These are phyloP conservation scores for Sitophilus oryzae DNA, from an alignment of 1,140 invertebrate genomes.

Conservation along the genomic window DNA sequence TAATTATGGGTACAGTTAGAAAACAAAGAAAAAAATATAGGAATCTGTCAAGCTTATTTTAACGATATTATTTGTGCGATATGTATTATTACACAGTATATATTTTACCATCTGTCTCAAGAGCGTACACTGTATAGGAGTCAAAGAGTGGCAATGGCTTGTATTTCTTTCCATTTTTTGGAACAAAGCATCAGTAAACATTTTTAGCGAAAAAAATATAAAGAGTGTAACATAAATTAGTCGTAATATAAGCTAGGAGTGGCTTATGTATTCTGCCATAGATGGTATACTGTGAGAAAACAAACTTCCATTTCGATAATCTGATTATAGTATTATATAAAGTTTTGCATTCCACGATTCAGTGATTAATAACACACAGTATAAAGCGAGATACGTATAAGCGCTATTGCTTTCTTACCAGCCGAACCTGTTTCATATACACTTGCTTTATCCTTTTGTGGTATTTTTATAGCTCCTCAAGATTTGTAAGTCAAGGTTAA, in stretches of 20 bases:
- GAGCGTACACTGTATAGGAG: no score
- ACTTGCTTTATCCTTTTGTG: conserved; percentile 15
- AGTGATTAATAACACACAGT: conserved; percentile 6
- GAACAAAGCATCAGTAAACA: no score
- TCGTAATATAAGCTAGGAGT: no score
- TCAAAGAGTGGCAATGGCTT: no score
- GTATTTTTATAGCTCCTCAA: conserved; percentile 9
- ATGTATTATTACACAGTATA: background rate
- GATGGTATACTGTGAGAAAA: conserved; percentile 3
- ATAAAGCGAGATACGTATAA: conserved; percentile 1
- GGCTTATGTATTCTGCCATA: background rate
- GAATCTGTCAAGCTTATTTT: background rate
- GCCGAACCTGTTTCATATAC: conserved; percentile 13
- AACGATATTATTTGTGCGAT: background rate
- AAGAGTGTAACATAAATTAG: no score
- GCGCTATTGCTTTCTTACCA: conserved; percentile 3
- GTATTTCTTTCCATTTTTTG: no score
- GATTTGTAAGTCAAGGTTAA: conserved; percentile 18
- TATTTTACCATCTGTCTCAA: no score
- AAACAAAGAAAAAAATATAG: background rate
- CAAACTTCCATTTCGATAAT: background rate
- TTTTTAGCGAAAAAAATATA: no score
- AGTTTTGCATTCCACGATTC: background rate
- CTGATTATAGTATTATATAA: conserved; percentile 9
- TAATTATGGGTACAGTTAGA: conserved; percentile 7